Percentiles rank a stretch among this genome's conserved stretches.
Evolutionary conservation across 2,113 vertebrate species (phyloP).

Genomic region (Thomomys bottae): DNA sequence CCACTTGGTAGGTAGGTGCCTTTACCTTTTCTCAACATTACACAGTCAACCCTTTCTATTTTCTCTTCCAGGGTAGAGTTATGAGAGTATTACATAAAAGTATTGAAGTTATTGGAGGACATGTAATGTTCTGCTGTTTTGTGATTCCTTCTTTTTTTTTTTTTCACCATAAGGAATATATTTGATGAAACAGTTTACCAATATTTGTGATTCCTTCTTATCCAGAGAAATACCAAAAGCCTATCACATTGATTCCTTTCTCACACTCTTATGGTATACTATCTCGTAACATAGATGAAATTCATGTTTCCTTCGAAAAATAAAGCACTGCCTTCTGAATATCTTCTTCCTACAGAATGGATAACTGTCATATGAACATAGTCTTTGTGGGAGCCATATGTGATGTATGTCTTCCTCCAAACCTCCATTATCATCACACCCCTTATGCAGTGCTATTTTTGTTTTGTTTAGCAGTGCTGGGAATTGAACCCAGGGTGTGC

Average conservation of each 20-base stretch:
- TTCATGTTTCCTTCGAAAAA: neutral
- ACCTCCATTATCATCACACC: no score
- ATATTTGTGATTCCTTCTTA: neutral
- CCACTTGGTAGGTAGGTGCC: no score
- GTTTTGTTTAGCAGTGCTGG: neutral
- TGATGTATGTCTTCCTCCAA: neutral
- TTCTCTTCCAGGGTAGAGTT: neutral
- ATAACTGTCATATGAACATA: neutral
- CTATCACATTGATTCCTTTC: neutral
- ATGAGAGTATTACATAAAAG: conserved; percentile 2
- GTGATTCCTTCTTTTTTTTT: conserved; percentile 1
- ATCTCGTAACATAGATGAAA: neutral
- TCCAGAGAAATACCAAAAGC: neutral
- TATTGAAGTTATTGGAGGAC: conserved; percentile 11
- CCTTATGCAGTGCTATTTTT: neutral
- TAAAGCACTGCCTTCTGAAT: neutral
- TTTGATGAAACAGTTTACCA: no score
- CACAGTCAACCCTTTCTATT: neutral
- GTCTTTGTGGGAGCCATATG: neutral
- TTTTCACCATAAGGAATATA: no score
- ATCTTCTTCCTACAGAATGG: neutral
- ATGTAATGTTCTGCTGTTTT: neutral
- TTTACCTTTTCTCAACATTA: neutral
- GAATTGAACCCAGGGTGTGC: neutral
- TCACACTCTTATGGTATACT: neutral